These are phyloP conservation scores for Acipenser transmontanus DNA, from an alignment of 2,797 vertebrate genomes.

Conservation along the genomic window DNA sequence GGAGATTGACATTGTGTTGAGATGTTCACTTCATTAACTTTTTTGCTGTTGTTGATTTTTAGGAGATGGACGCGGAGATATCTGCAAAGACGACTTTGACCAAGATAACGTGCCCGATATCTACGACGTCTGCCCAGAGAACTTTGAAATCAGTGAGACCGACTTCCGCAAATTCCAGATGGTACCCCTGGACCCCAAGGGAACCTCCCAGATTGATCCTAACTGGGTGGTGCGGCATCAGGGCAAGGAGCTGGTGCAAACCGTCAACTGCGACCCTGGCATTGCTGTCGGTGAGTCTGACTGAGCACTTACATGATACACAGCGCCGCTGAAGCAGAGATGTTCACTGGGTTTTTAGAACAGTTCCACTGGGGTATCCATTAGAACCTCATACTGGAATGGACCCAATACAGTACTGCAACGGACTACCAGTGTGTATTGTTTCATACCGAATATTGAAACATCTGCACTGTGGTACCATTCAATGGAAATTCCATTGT, in stretches of 20 bases:
- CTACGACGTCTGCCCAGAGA: slow-evolving; percentile 91
- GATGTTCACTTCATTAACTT: too few species aligned
- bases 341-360: too few species aligned
- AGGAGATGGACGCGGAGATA: slow-evolving; percentile 93
- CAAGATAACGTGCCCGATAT: slow-evolving; percentile 86
- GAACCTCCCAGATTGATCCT: slow-evolving; percentile 95
- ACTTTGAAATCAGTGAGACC: slow-evolving; percentile 89
- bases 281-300: slow-evolving; percentile 83
- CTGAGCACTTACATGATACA: not conserved
- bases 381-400: too few species aligned
- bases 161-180: slow-evolving; percentile 98
- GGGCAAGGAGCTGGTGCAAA: slow-evolving; percentile 97
- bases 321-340: too few species aligned
- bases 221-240: slow-evolving; percentile 98
- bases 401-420: too few species aligned
- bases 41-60: slow-evolving; percentile 1
- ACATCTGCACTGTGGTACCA: too few species aligned
- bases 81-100: slow-evolving; percentile 94
- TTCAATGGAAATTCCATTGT: too few species aligned
- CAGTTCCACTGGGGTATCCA: too few species aligned
- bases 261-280: slow-evolving; percentile 97
- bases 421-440: too few species aligned
- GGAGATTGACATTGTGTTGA: too few species aligned
- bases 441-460: too few species aligned
- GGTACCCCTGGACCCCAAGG: slow-evolving; percentile 95